Evolutionary conservation across 2,113 vertebrate genomes (phyloP).

Genomic region (Ictalurus punctatus): DNA sequence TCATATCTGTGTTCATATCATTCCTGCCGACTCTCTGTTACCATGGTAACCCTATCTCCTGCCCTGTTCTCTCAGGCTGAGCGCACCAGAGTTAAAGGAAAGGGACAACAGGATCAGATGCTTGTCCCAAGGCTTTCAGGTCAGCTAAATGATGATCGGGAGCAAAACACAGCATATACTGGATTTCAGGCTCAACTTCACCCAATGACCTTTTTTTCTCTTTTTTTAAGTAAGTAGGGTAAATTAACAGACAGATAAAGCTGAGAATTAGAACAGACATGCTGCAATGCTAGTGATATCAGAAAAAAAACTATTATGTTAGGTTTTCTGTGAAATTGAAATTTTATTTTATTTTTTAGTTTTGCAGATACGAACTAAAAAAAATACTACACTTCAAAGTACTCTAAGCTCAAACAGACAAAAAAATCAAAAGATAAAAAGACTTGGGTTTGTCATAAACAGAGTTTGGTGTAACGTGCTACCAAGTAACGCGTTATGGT

Average conservation of each 20-base stretch:
- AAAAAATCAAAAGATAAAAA: not conserved
- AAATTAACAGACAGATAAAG: not conserved
- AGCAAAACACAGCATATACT: not conserved
- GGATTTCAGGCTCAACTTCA: not conserved
- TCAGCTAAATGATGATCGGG: not conserved
- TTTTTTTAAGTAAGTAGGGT: not conserved
- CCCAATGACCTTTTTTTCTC: not conserved
- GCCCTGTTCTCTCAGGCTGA: slow-evolving; percentile 1
- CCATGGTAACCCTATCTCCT: slow-evolving; percentile 2
- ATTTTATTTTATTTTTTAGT: not conserved
- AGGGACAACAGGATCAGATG: not conserved
- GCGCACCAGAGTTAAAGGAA: not conserved
- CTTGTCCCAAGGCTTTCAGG: not conserved
- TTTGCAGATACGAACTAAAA: not conserved
- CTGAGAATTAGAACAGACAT: not conserved
- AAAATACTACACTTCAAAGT: not conserved
- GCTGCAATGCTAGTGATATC: not conserved
- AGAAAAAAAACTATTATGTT: not conserved
- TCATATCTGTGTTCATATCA: not conserved
- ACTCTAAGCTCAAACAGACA: too few species aligned
- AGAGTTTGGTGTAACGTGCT: too few species aligned
- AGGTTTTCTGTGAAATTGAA: not conserved
- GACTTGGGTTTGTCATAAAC: not conserved
- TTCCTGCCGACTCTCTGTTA: not conserved
- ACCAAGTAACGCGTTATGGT: too few species aligned